Base-by-base conservation (phyloP, 2,888 invertebrate genomes). In the Melieria crassipennis region DNA sequence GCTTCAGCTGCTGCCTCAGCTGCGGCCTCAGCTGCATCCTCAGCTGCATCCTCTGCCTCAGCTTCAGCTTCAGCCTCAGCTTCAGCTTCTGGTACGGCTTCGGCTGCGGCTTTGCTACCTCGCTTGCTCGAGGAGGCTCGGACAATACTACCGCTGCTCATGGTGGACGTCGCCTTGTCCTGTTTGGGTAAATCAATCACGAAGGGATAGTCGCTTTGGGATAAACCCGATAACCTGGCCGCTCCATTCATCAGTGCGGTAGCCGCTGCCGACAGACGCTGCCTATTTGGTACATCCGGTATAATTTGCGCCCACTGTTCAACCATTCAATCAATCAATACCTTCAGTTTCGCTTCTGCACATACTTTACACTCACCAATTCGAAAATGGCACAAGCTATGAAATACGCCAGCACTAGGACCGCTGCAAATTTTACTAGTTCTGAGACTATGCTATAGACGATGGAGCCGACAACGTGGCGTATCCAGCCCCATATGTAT, bases 371-470 rank as follows among this genome's bases (percentile, higher is more conserved):
- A 69, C 73, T 73, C 72, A 78, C 78, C 64, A 75, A 47, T 64
- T 68, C 66, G 71, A 76, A 77, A 48, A 75, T 69, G 43, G 73
- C 71, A 30, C 72, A 16, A 0, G 69, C 60, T 9, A 76, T 60
- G 61, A 70, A 70, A 52, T 75, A 77, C 7, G 73, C 65, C 4
- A 77, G 11, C 7, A 75, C 56, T 7, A 78, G 69, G 13, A 78
- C 72, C 5, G 75, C 6, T 1, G 62, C 42, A 65, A 78, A 78
- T 71, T 78, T 78, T 1, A 70, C 13, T 42, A 78, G 7, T 66
- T 73, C 57, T 7, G 66, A 9, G 16, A 69, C 43, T 43, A 64
- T 30, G 30, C 30, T 30, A 30, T 3, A 30, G 30, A 30, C 30
- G 30, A 30, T 30, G 30, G 30, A 30, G 30, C 30, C 30, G 30